A percentile compares a stretch with the other conserved stretches of the same genome.
These are phyloP conservation scores for Poecilia latipinna DNA, from an alignment of 2,113 vertebrate species.

Conservation along the genomic window DNA sequence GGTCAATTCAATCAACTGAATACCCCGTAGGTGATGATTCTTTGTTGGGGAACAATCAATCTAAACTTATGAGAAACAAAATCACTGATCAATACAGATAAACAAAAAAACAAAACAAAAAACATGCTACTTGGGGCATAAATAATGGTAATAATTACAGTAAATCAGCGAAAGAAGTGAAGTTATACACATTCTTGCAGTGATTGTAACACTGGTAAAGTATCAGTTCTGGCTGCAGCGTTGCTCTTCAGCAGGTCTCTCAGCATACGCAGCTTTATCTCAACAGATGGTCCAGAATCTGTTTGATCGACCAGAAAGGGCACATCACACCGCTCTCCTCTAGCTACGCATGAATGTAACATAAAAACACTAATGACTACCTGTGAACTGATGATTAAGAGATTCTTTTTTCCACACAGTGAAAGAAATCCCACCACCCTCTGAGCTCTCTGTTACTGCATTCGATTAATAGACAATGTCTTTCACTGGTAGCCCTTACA, in stretches of 20 bases:
- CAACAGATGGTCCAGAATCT: background rate
- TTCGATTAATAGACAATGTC: background rate
- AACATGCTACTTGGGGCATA: too few species aligned
- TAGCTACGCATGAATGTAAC: background rate
- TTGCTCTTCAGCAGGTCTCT: background rate
- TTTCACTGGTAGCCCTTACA: too few species aligned
- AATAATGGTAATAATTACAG: too few species aligned
- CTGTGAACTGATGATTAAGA: background rate
- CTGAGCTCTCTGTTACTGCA: background rate
- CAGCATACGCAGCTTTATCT: background rate
- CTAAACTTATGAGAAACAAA: background rate
- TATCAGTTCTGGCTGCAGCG: background rate
- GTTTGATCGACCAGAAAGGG: background rate
- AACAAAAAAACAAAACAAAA: too few species aligned
- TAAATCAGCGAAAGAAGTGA: too few species aligned
- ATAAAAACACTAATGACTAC: background rate
- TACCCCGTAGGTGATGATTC: background rate
- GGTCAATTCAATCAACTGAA: background rate
- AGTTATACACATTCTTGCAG: background rate
- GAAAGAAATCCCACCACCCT: background rate
- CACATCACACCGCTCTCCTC: background rate
- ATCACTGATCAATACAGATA: background rate
- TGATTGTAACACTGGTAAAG: background rate
- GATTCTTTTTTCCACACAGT: background rate
- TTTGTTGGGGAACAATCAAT: background rate